phyloP scores from a whole-genome alignment of 2,888 invertebrate species.

The Julus scandinavius region DNA sequence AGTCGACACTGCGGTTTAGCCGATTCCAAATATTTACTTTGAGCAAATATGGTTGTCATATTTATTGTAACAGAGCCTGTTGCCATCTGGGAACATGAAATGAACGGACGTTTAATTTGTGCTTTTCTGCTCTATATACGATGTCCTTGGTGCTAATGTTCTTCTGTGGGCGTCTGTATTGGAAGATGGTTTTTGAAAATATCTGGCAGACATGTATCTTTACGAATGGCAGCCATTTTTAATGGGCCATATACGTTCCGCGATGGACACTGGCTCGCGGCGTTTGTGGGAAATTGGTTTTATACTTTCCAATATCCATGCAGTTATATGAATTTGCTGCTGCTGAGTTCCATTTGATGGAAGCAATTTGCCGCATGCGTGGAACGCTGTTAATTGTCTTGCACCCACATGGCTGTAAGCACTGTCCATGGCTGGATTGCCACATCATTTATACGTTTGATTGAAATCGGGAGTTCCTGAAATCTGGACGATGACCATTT shows the following conservation, averaged over 20 bases:
- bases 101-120: background rate
- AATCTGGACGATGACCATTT: conserved; percentile 42
- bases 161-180: background rate
- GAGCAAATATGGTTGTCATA: background rate
- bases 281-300: conserved; percentile 19
- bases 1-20: background rate
- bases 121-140: background rate
- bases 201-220: background rate
- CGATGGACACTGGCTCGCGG: conserved; percentile 2
- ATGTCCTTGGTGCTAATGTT: background rate
- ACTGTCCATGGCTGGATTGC: conserved; percentile 26
- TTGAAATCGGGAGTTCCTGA: conserved; percentile 17
- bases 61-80: background rate
- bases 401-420: conserved; percentile 16
- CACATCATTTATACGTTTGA: conserved; percentile 39
- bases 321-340: conserved; percentile 15
- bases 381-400: background rate
- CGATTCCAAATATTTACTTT: background rate
- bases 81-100: background rate
- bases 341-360: conserved; percentile 24
- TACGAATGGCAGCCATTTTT: background rate
- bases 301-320: conserved; percentile 29
- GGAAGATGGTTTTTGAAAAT: background rate
- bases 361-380: conserved; percentile 21
- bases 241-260: background rate